Percentiles rank a stretch among this genome's conserved stretches.
Conservation (phyloP, 2,888 invertebrate genomes). For the Orthonevra nobilis region DNA sequence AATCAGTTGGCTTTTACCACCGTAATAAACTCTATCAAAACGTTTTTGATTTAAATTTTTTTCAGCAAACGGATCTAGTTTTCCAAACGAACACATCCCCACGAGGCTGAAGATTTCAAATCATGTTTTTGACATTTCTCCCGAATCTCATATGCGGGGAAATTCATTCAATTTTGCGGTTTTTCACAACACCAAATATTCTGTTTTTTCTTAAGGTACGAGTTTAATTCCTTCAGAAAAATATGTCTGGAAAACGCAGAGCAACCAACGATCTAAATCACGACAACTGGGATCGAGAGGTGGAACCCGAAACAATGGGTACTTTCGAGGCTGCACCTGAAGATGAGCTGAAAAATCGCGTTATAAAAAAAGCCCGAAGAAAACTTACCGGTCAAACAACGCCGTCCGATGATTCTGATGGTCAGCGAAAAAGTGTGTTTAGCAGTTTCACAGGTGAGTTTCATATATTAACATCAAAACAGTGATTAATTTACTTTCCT, state of each 20-base stretch:
- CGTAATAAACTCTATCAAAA: no score
- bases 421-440: conserved; percentile 82
- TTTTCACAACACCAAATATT: no score
- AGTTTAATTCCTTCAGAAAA: neutral
- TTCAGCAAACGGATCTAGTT: no score
- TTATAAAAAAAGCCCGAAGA: conserved; percentile 88
- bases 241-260: conserved; percentile 87
- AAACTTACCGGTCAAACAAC: conserved; percentile 65
- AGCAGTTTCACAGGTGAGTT: conserved; percentile 85
- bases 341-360: conserved; percentile 87
- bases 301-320: conserved; percentile 86
- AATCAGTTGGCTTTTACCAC: no score
- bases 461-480: no score
- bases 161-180: no score
- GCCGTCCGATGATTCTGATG: conserved; percentile 49
- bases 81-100: conserved; percentile 16
- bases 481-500: neutral
- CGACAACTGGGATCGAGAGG: conserved; percentile 92
- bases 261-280: conserved; percentile 89
- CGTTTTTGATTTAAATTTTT: no score
- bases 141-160: neutral
- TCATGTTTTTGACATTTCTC: conserved; percentile 23
- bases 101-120: conserved; percentile 14
- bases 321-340: conserved; percentile 85
- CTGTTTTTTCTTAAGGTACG: no score